phyloP scores from a whole-genome alignment of 1,140 invertebrate genomes.

The Dendroctonus valens region DNA sequence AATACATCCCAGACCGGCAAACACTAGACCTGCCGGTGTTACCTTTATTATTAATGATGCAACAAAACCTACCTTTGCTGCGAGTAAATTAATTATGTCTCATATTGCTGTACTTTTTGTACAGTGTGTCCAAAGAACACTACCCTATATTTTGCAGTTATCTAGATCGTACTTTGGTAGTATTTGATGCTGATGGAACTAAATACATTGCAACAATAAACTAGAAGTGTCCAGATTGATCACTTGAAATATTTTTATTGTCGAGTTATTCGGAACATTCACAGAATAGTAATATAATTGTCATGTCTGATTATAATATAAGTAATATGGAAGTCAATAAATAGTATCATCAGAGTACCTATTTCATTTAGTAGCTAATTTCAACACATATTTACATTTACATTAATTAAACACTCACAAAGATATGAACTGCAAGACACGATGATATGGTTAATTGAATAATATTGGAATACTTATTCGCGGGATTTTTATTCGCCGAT shows the following conservation, averaged over 20 bases:
- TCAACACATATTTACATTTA: constrained; percentile 4
- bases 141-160: no score
- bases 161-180: no score
- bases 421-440: constrained; percentile 2
- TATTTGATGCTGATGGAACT: background rate
- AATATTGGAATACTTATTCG: constrained; percentile 3
- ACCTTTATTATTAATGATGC: no score
- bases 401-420: background rate
- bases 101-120: no score
- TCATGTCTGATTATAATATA: background rate
- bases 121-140: no score
- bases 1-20: no score
- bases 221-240: background rate
- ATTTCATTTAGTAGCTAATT: constrained; percentile 7
- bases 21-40: no score
- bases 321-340: constrained; percentile 1
- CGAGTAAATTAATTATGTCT: no score
- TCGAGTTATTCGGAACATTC: constrained; percentile 7
- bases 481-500: constrained; percentile 22
- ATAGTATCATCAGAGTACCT: background rate
- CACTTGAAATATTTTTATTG: constrained; percentile 7
- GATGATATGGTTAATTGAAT: constrained; percentile 6
- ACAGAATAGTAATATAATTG: constrained; percentile 4
- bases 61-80: no score
- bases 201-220: background rate